These are phyloP conservation scores for Periphyllus acericola DNA, from an alignment of 2,888 invertebrate genomes.

Conservation along the genomic window DNA sequence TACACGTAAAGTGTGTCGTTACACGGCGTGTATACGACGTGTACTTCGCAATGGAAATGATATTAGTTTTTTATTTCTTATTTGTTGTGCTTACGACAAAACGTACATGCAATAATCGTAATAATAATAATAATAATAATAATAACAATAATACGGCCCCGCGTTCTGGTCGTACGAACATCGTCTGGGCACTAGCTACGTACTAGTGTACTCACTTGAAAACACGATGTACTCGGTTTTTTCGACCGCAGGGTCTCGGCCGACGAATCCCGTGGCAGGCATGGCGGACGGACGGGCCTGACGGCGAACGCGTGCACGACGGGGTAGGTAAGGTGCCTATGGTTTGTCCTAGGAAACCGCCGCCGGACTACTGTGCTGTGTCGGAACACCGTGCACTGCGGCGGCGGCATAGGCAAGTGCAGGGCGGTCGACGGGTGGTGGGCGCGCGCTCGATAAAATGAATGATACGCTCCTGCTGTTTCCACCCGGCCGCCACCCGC, in stretches of 20 bases:
- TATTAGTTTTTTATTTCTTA: too few relatives aligned
- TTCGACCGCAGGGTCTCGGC: conserved; percentile 35
- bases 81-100: too few relatives aligned
- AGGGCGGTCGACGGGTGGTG: background rate
- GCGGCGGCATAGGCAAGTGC: too few relatives aligned
- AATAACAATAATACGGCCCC: too few relatives aligned
- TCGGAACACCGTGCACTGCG: too few relatives aligned
- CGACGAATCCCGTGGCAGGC: conserved; percentile 44
- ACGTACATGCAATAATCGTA: too few relatives aligned
- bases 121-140: too few relatives aligned
- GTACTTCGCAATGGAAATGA: too few relatives aligned
- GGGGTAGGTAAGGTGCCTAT: background rate
- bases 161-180: too few relatives aligned
- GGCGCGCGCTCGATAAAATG: conserved; percentile 56
- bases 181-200: too few relatives aligned
- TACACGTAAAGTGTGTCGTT: too few relatives aligned
- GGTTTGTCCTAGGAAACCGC: background rate
- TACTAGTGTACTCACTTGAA: conserved; percentile 26
- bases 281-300: conserved; percentile 21
- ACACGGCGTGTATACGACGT: too few relatives aligned
- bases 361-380: conserved; percentile 16
- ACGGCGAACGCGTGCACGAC: background rate
- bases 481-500: background rate
- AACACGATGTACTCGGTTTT: conserved; percentile 29
- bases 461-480: conserved; percentile 35